These are phyloP conservation scores for Brachyrhaphis roseni DNA, from an alignment of 2,797 vertebrate species.

Conservation along the genomic window DNA sequence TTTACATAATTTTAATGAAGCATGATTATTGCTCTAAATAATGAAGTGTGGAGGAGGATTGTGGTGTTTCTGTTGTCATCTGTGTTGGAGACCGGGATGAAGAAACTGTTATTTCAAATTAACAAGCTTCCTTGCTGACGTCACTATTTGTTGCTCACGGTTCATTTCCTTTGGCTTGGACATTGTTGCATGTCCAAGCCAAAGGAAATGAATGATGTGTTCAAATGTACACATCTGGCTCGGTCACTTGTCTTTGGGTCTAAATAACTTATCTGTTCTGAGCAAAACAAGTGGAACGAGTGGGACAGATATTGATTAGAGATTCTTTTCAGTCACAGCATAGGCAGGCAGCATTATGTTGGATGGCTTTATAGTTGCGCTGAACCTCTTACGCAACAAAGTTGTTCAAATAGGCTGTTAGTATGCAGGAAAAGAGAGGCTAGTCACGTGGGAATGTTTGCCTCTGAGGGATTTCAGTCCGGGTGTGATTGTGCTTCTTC, in stretches of 20 bases:
- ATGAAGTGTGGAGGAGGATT: background rate
- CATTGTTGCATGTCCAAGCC: slow-evolving; percentile 13
- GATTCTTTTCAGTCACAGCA: slow-evolving; percentile 35
- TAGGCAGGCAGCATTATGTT: slow-evolving; percentile 19
- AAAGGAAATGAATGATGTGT: no score
- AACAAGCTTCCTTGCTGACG: slow-evolving; percentile 16
- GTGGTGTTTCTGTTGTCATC: slow-evolving; percentile 10
- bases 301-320: slow-evolving; percentile 49
- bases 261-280: slow-evolving; percentile 37
- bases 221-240: slow-evolving; percentile 25
- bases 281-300: slow-evolving; percentile 24
- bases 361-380: slow-evolving; percentile 60
- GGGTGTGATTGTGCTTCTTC: slow-evolving; percentile 61
- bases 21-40: background rate
- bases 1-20: background rate
- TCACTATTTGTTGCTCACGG: slow-evolving; percentile 43
- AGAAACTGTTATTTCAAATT: slow-evolving; percentile 12
- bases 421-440: slow-evolving; percentile 56
- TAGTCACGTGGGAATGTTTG: slow-evolving; percentile 62
- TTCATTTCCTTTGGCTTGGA: slow-evolving; percentile 36
- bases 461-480: slow-evolving; percentile 51
- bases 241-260: slow-evolving; percentile 29
- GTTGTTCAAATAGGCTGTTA: slow-evolving; percentile 43
- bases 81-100: slow-evolving; percentile 8
- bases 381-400: slow-evolving; percentile 67